These are phyloP conservation scores for Zophobas morio DNA, from an alignment of 1,140 invertebrate genomes.

Conservation along the genomic window DNA sequence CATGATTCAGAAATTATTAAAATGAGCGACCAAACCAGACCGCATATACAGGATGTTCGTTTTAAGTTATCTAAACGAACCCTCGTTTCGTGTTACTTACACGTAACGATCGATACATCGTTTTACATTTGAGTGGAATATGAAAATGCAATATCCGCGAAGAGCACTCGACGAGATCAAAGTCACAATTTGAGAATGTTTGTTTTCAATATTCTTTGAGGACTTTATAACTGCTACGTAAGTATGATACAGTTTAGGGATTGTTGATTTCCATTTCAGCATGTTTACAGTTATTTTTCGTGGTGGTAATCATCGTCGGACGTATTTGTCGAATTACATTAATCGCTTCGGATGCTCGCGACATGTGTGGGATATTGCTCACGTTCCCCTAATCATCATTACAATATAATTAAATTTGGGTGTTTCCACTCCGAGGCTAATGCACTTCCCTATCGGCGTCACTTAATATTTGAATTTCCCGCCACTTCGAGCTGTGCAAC, in stretches of 20 bases:
- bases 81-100: background rate
- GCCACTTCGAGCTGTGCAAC: background rate
- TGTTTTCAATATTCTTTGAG: conserved; percentile 25
- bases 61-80: background rate
- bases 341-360: conserved; percentile 5
- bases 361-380: conserved; percentile 12
- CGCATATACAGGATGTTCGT: no score
- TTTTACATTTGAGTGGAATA: conserved; percentile 8
- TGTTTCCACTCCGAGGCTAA: background rate
- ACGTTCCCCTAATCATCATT: conserved; percentile 16
- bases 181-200: conserved; percentile 26
- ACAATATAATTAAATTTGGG: conserved; percentile 7
- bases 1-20: no score
- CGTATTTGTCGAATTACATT: conserved; percentile 11
- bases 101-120: background rate
- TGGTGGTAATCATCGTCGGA: background rate
- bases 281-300: background rate
- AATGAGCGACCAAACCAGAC: no score
- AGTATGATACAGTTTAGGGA: conserved; percentile 15
- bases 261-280: conserved; percentile 12
- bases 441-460: conserved; percentile 2
- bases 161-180: conserved; percentile 23
- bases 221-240: background rate
- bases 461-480: conserved; percentile 14
- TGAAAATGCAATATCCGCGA: conserved; percentile 25